These are phyloP conservation scores for Tineola bisselliella DNA, from an alignment of 2,888 invertebrate species.

Conservation along the genomic window DNA sequence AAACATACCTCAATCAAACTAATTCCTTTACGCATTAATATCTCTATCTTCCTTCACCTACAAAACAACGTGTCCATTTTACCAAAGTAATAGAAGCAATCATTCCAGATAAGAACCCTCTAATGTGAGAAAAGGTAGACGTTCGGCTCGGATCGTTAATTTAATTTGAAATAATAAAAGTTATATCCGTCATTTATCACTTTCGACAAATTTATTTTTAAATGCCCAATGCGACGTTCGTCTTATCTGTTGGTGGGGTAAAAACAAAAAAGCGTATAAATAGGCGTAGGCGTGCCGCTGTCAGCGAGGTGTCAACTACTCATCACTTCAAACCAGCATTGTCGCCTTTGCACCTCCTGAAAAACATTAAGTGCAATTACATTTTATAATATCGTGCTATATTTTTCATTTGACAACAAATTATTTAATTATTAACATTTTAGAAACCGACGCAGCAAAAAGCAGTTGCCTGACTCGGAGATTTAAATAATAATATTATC, in stretches of 20 bases:
- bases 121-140: constrained; percentile 67
- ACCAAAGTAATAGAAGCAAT: constrained; percentile 64
- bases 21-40: constrained; percentile 67
- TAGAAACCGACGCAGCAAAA: too few relatives aligned
- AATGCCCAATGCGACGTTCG: constrained; percentile 56
- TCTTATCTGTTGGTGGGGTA: constrained; percentile 47
- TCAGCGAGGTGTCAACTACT: constrained; percentile 37
- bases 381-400: too few relatives aligned
- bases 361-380: neutral
- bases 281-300: constrained; percentile 30
- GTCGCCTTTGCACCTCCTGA: neutral
- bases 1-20: constrained; percentile 67
- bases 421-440: too few relatives aligned
- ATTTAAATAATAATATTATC: neutral
- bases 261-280: constrained; percentile 42
- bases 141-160: constrained; percentile 59
- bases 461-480: too few relatives aligned
- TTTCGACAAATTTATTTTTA: constrained; percentile 68
- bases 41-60: constrained; percentile 59
- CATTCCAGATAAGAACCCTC: constrained; percentile 64
- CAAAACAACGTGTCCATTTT: constrained; percentile 60
- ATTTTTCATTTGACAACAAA: too few relatives aligned
- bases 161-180: constrained; percentile 68
- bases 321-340: neutral
- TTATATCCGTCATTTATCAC: constrained; percentile 66